Evolutionary conservation across 2,888 invertebrate species (phyloP).

Genomic region (Smittia aterrima): DNA sequence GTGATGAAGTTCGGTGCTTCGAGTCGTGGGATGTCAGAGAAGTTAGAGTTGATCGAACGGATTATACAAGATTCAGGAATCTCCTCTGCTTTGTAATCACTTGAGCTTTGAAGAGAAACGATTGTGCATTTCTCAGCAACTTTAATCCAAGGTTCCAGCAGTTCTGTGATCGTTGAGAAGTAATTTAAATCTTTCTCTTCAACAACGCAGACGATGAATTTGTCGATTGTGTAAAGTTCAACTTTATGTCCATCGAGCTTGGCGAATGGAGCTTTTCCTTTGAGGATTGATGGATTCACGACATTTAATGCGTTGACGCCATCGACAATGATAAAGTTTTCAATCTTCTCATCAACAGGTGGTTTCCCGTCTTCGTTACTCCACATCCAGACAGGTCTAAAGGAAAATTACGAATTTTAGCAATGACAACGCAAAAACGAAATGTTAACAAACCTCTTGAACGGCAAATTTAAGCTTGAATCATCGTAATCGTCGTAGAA

Average conservation of each 20-base stretch:
- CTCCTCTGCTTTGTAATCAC: conserved; percentile 51
- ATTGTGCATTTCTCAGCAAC: conserved; percentile 48
- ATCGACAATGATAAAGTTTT: conserved; percentile 48
- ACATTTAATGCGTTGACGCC: conserved; percentile 49
- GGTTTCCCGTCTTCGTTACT: conserved; percentile 29
- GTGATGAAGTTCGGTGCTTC: conserved; percentile 52
- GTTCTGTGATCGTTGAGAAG: conserved; percentile 49
- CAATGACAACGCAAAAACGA: conserved; percentile 20
- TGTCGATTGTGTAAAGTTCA: conserved; percentile 43
- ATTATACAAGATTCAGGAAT: conserved; percentile 48
- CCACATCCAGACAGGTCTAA: conserved; percentile 42
- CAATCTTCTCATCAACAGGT: conserved; percentile 20
- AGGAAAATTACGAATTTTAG: neutral
- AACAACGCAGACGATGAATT: conserved; percentile 45
- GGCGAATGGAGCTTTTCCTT: conserved; percentile 46
- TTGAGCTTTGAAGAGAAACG: conserved; percentile 49
- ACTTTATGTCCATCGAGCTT: conserved; percentile 45
- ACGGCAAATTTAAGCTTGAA: conserved; percentile 4
- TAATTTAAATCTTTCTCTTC: conserved; percentile 49
- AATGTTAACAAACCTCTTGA: conserved; percentile 47
- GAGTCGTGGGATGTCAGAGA: conserved; percentile 45
- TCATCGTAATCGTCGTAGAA: conserved; percentile 54
- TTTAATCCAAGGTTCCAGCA: conserved; percentile 47
- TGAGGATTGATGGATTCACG: conserved; percentile 46
- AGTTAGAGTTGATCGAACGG: conserved; percentile 47